phyloP scores from a whole-genome alignment of 2,888 invertebrate species.

The Erpobdella octoculata region DNA sequence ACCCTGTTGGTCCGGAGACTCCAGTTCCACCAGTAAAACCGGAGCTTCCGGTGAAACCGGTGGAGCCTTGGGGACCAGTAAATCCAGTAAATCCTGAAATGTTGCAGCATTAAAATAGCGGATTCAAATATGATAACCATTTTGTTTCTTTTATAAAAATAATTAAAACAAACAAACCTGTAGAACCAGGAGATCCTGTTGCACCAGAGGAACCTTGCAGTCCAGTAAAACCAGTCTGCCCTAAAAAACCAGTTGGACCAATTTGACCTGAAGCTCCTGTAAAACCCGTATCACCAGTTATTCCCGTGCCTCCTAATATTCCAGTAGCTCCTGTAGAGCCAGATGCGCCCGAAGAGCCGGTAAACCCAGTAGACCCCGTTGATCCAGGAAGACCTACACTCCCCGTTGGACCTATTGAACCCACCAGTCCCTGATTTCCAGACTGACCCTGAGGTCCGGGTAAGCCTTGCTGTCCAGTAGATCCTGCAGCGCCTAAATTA shows the following conservation, averaged over 20 bases:
- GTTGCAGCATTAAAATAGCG: not conserved
- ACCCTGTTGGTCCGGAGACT: constrained; percentile 26
- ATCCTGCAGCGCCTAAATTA: constrained; percentile 35
- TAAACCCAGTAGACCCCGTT: constrained; percentile 10
- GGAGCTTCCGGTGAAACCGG: constrained; percentile 32
- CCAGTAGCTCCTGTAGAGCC: constrained; percentile 30
- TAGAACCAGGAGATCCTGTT: constrained; percentile 32
- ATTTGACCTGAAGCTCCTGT: constrained; percentile 25
- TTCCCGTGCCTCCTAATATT: constrained; percentile 22
- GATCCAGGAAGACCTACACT: constrained; percentile 8
- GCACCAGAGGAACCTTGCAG: constrained; percentile 29
- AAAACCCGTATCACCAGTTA: constrained; percentile 27
- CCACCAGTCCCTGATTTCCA: constrained; percentile 13
- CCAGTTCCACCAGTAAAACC: constrained; percentile 33
- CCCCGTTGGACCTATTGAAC: constrained; percentile 12
- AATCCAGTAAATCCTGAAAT: constrained; percentile 32
- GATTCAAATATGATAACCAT: too few relatives aligned
- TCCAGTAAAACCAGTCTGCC: constrained; percentile 29
- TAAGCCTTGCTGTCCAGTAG: constrained; percentile 31
- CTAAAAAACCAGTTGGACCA: constrained; percentile 24
- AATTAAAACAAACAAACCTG: constrained; percentile 25
- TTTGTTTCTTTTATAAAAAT: not conserved
- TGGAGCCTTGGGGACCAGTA: constrained; percentile 32
- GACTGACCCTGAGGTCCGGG: constrained; percentile 24
- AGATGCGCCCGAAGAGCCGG: constrained; percentile 22